Evolutionary conservation across 1,140 invertebrate species (phyloP).

Genomic region (Drosophila subpulchrella): DNA sequence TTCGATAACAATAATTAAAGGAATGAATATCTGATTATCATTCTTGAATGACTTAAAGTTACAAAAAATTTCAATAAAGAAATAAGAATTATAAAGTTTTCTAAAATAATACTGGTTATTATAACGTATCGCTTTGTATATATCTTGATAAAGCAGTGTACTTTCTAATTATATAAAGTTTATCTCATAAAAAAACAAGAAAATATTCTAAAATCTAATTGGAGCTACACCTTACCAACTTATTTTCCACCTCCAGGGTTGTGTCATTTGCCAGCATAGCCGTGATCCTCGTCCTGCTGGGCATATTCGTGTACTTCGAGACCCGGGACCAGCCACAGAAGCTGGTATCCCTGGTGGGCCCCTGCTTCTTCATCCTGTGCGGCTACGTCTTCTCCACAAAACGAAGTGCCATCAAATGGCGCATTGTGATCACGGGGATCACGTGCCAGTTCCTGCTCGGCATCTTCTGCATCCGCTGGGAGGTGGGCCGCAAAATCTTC

Average conservation of each 20-base stretch:
- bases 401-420: conserved; percentile 89
- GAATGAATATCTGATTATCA: too few relatives aligned
- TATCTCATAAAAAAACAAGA: too few relatives aligned
- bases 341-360: conserved; percentile 88
- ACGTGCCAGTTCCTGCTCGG: conserved; percentile 95
- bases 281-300: conserved; percentile 85
- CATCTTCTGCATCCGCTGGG: conserved; percentile 93
- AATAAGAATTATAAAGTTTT: too few relatives aligned
- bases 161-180: too few relatives aligned
- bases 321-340: conserved; percentile 87
- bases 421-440: conserved; percentile 91
- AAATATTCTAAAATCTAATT: too few relatives aligned
- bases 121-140: too few relatives aligned
- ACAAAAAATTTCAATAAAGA: too few relatives aligned
- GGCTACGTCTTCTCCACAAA: conserved; percentile 87
- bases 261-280: conserved; percentile 47
- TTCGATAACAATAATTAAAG: too few relatives aligned
- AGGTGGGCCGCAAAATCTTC: conserved; percentile 90
- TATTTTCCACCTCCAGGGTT: conserved; percentile 8
- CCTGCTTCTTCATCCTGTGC: conserved; percentile 85
- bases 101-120: too few relatives aligned
- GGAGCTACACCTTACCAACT: too few relatives aligned
- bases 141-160: too few relatives aligned
- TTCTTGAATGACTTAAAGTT: too few relatives aligned
- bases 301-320: conserved; percentile 88